Conservation (phyloP, 2,113 vertebrate genomes). For the Synodontis membranacea region DNA sequence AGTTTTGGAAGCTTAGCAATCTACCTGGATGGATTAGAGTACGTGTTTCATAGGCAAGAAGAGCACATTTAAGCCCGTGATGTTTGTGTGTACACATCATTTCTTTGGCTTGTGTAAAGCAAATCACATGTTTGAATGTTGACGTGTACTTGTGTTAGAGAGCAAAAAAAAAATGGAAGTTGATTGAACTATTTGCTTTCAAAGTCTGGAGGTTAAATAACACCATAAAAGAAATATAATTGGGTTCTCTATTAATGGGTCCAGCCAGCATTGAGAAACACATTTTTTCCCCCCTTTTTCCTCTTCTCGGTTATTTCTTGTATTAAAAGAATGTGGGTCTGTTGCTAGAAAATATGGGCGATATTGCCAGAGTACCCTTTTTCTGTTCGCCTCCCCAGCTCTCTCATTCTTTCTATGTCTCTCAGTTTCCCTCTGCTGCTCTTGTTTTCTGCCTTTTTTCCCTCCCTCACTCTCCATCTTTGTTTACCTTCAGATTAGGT, state of each 20-base stretch:
- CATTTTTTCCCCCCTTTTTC: no score
- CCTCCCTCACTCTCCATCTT: background rate
- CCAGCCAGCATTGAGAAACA: conserved; percentile 46
- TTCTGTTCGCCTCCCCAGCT: background rate
- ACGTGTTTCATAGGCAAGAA: background rate
- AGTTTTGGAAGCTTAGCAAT: background rate
- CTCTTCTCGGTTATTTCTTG: conserved; percentile 7
- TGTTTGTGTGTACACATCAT: no score
- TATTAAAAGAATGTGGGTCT: conserved; percentile 62
- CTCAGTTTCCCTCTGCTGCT: conserved; percentile 40
- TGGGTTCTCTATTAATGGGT: conserved; percentile 58
- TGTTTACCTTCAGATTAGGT: background rate
- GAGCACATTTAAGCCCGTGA: background rate
- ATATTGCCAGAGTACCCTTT: conserved; percentile 54
- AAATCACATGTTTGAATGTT: background rate
- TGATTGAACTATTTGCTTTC: background rate
- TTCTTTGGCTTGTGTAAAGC: background rate
- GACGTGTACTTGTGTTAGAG: background rate
- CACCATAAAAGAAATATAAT: background rate
- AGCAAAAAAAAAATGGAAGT: background rate
- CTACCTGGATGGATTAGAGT: background rate
- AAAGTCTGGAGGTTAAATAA: background rate
- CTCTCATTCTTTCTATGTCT: background rate
- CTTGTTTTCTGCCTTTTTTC: background rate
- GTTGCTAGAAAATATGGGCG: conserved; percentile 75